phyloP scores from a whole-genome alignment of 2,113 vertebrate species.

The Stomatorhinus ivindoensis region DNA sequence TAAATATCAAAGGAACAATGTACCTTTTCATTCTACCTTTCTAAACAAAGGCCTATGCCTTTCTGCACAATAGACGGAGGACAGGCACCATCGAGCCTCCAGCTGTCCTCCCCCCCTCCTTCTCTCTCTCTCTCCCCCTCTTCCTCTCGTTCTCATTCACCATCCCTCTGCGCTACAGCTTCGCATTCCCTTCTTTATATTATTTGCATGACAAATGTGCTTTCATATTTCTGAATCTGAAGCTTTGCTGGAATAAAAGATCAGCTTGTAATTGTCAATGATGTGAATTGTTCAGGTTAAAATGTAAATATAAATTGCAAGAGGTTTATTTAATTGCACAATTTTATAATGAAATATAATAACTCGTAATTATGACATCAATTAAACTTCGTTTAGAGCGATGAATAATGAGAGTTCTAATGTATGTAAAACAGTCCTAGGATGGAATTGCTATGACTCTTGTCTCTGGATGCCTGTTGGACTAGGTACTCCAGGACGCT shows the following conservation, averaged over 20 bases:
- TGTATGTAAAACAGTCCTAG: background rate
- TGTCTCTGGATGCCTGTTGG: background rate
- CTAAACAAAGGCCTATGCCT: background rate
- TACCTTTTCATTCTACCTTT: background rate
- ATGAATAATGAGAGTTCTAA: background rate
- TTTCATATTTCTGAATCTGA: constrained; percentile 1
- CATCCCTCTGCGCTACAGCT: background rate
- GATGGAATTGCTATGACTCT: background rate
- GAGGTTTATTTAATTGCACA: background rate
- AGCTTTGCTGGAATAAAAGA: background rate
- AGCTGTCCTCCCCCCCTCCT: background rate
- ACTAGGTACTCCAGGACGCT: background rate
- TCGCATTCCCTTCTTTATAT: background rate
- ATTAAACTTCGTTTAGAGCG: background rate
- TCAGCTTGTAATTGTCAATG: background rate
- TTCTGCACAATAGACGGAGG: background rate
- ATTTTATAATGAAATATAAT: constrained; percentile 5
- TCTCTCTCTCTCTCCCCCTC: background rate
- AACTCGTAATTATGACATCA: background rate
- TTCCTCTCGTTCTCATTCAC: background rate
- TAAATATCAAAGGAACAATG: constrained; percentile 22
- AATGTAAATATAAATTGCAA: background rate
- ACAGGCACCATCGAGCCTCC: background rate
- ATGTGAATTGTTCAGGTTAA: background rate
- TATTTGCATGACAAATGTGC: constrained; percentile 12